Evolutionary conservation across 2,113 vertebrate genomes (phyloP).

Genomic region (Orcinus orca): DNA sequence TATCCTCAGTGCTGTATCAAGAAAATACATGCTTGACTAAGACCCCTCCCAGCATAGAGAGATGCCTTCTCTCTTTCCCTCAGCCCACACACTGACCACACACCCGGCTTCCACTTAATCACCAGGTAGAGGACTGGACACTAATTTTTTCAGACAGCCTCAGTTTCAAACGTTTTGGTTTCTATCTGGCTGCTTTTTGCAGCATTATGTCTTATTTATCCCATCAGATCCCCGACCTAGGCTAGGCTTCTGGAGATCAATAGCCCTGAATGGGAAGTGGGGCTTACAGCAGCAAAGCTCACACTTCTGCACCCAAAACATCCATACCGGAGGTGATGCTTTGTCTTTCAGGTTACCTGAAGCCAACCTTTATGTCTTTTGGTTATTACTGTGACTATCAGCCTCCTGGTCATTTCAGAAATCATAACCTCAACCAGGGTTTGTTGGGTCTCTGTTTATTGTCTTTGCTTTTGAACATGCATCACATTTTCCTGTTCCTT

Average conservation of each 20-base stretch:
- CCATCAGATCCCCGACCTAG: background rate
- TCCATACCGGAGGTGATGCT: background rate
- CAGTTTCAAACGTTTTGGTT: background rate
- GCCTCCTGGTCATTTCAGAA: background rate
- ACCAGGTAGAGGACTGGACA: background rate
- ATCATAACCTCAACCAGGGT: too few relatives aligned
- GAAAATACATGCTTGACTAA: background rate
- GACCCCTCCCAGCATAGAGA: background rate
- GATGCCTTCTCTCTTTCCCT: background rate
- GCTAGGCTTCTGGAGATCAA: background rate
- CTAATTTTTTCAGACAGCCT: background rate
- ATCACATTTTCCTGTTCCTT: background rate
- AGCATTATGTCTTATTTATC: background rate
- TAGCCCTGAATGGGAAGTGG: background rate
- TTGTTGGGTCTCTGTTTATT: background rate
- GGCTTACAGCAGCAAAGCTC: background rate
- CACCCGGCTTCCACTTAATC: background rate
- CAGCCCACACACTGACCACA: background rate
- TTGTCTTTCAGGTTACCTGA: background rate
- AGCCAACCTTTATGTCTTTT: background rate
- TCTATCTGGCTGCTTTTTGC: background rate
- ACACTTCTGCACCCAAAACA: background rate
- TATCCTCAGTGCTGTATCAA: background rate
- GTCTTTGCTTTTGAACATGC: background rate
- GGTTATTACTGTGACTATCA: background rate